Base-by-base conservation (phyloP, 92 coral and sea anemone genomes). In the Parazoanthus swiftii region DNA sequence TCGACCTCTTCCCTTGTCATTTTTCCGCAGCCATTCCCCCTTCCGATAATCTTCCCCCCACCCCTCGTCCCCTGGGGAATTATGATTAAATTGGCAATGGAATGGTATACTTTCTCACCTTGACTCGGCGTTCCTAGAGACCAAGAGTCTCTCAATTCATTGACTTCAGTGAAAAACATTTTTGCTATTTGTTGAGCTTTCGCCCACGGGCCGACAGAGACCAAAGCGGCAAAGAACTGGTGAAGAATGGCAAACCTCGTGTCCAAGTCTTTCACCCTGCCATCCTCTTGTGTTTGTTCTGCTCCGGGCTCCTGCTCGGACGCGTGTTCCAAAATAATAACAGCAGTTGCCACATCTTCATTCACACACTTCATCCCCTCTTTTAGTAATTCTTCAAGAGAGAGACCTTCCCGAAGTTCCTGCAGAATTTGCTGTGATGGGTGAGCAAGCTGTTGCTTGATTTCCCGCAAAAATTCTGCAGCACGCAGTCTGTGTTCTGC, bases 161-260 rank as follows among this genome's bases (percentile, higher is more conserved):
- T 81, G 8, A 88, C 75, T 67, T 91, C 94, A 46, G 66, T 44
- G 44, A 85, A 81, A 54, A 89, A 63, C 67, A 63, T 71, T 79
- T 38, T 29, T 18, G 93, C 93, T 43, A 89, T 91, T 46, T 91
- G 81, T 0, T 84, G 79, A 29, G 93, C 89, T 29, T 58, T 85
- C 0, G 9, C 36, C 93, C 93, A 91, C 4, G 93, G 89, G 6
- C 93, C 93, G 2, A 75, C 59, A 21, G 86, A 84, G 39, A 91
- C 80, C 50, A 80, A 80, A 37, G 84, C 87, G 33, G 43, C 73
- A 50, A 91, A 91, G 43, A 85, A 89, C 67, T 89, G 81, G 76
- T 86, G 79, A 67, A 91, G 50, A 26, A 86, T 73, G 3, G 25
- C 33, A 23, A 89, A 74, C 66, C 81, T 85, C 38, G 59, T 75